Conservation (phyloP, 2,113 vertebrate genomes). For the Bagarius yarrelli region DNA sequence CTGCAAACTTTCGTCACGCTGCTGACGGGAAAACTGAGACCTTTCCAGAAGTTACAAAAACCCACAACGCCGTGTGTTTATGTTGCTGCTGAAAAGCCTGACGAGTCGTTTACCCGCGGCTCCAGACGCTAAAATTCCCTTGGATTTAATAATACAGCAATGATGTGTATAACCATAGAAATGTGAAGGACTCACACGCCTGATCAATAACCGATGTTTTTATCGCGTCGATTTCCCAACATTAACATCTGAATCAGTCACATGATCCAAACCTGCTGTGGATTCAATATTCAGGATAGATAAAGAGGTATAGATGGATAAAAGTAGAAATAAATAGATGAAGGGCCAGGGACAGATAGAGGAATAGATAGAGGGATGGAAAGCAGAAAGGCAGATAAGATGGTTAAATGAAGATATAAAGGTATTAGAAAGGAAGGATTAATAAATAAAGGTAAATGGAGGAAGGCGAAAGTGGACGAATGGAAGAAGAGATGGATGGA, state of each 20-base stretch:
- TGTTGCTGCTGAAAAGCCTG: not conserved
- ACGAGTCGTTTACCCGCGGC: not conserved
- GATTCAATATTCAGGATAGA: no score
- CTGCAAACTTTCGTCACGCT: not conserved
- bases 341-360: no score
- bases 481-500: no score
- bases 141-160: not conserved
- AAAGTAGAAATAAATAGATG: no score
- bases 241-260: not conserved
- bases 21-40: slow-evolving; percentile 19
- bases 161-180: not conserved
- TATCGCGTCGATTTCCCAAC: not conserved
- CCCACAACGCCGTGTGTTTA: not conserved
- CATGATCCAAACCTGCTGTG: not conserved
- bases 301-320: no score
- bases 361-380: no score
- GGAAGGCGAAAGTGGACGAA: no score
- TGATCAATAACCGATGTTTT: not conserved
- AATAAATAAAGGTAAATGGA: no score
- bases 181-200: not conserved
- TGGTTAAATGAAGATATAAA: no score
- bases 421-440: no score
- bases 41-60: not conserved
- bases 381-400: no score
- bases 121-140: not conserved